Percentiles rank a stretch among this genome's conserved stretches.
phyloP scores from a whole-genome alignment of 1,140 invertebrate species.

The Colletes latitarsis region DNA sequence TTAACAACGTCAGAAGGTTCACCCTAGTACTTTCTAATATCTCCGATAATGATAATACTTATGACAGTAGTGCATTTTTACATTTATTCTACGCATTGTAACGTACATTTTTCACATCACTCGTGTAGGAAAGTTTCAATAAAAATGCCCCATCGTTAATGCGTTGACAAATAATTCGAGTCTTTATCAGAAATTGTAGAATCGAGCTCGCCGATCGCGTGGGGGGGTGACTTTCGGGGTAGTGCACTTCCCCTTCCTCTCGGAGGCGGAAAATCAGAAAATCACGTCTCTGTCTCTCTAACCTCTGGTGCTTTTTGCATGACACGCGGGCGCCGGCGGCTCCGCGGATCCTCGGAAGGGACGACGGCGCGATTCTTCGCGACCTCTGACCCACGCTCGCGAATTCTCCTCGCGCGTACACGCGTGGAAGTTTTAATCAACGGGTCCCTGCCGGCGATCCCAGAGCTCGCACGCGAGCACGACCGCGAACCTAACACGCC shows the following conservation, averaged over 20 bases:
- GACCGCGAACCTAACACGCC: constrained; percentile 23
- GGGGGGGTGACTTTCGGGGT: background rate
- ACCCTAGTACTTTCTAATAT: too few relatives aligned
- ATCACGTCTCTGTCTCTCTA: constrained; percentile 78
- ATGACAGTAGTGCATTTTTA: too few relatives aligned
- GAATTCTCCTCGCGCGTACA: background rate
- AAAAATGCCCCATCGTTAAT: too few relatives aligned
- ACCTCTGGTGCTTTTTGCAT: constrained; percentile 69
- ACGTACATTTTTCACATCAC: too few relatives aligned
- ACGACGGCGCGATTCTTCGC: background rate
- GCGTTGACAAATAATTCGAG: too few relatives aligned
- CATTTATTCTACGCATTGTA: too few relatives aligned
- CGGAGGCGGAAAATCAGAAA: constrained; percentile 58
- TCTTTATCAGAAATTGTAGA: too few relatives aligned
- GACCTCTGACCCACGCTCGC: too few relatives aligned
- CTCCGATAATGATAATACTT: too few relatives aligned
- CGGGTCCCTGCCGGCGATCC: background rate
- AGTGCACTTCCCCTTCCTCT: constrained; percentile 56
- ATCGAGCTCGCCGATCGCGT: constrained; percentile 43
- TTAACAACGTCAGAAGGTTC: too few relatives aligned
- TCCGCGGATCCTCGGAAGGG: constrained; percentile 14
- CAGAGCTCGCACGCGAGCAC: constrained; percentile 18
- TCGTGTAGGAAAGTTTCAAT: too few relatives aligned
- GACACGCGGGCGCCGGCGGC: constrained; percentile 7
- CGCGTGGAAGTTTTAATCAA: background rate